Evolutionary conservation across 2,113 vertebrate genomes (phyloP).

Genomic region (Falcunculus frontatus): DNA sequence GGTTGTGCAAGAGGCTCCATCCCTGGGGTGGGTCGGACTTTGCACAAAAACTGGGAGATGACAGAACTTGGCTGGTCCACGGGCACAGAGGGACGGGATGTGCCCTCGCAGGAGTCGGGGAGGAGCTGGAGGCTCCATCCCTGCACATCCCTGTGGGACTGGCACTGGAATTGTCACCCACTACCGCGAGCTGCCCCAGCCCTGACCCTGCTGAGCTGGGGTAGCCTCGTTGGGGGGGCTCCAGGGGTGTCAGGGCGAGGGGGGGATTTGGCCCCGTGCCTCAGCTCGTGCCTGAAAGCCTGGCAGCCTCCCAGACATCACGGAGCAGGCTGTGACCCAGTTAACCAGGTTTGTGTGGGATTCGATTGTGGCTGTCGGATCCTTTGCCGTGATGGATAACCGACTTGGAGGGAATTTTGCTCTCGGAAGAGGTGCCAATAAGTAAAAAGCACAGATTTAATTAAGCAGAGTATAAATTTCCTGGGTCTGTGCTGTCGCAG

Average conservation of each 20-base stretch:
- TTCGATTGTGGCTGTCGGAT: background rate
- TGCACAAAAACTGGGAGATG: background rate
- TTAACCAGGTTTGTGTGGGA: background rate
- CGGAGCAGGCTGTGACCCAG: constrained; percentile 33
- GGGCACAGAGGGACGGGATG: background rate
- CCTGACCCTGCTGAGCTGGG: fast-evolving
- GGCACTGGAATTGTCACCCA: background rate
- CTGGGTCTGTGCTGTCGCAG: background rate
- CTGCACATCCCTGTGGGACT: background rate
- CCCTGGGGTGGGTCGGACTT: fast-evolving
- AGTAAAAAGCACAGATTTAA: background rate
- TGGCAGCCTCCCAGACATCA: background rate
- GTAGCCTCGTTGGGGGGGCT: fast-evolving
- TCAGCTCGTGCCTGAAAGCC: background rate
- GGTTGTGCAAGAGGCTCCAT: background rate
- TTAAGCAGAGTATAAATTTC: background rate
- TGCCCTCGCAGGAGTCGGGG: fast-evolving
- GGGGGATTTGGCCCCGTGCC: background rate
- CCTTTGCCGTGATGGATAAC: background rate
- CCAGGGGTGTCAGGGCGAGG: background rate
- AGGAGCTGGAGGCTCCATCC: background rate
- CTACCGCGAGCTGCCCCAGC: background rate
- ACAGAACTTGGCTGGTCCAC: background rate
- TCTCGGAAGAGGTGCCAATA: background rate
- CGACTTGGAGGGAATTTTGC: background rate